Conservation (phyloP, 2,888 invertebrate species). For the Drosophila picticornis region DNA sequence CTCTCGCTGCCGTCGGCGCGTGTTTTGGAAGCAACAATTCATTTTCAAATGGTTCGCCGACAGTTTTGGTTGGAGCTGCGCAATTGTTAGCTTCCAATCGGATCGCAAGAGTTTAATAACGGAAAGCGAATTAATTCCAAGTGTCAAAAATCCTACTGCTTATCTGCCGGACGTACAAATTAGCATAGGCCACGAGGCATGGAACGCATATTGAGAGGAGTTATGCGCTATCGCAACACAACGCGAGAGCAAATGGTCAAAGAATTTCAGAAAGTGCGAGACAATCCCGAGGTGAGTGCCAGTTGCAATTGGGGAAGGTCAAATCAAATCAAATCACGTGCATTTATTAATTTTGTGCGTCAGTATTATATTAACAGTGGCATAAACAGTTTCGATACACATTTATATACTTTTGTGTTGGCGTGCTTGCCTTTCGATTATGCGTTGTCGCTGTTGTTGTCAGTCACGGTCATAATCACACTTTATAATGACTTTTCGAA, state of each 20-base stretch:
- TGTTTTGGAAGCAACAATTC: constrained; percentile 75
- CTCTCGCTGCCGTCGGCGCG: constrained; percentile 32
- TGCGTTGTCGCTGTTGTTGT: constrained; percentile 15
- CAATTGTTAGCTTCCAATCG: constrained; percentile 27
- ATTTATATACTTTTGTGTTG: constrained; percentile 3
- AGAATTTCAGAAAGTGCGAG: constrained; percentile 95
- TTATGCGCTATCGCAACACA: constrained; percentile 94
- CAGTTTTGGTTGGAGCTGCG: constrained; percentile 42
- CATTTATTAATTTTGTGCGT: constrained; percentile 3
- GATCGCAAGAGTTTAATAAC: constrained; percentile 14
- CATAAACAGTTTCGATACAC: not conserved
- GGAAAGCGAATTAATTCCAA: constrained; percentile 39
- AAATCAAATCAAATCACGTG: not conserved
- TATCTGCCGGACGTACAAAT: constrained; percentile 11
- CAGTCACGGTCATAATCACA: constrained; percentile 53
- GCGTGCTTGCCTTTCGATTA: constrained; percentile 24
- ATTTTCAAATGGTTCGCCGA: constrained; percentile 54
- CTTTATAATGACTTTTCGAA: constrained; percentile 35
- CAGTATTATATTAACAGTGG: constrained; percentile 23
- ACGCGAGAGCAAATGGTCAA: constrained; percentile 95
- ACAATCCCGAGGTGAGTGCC: constrained; percentile 89
- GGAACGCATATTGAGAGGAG: constrained; percentile 95
- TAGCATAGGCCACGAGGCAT: constrained; percentile 85
- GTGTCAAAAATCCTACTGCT: constrained; percentile 30
- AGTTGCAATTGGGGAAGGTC: constrained; percentile 8